Evolutionary conservation across 1,140 invertebrate species (phyloP), one percentile per base, ranked within the genome.

Genomic region (Drosophila rufa): DNA sequence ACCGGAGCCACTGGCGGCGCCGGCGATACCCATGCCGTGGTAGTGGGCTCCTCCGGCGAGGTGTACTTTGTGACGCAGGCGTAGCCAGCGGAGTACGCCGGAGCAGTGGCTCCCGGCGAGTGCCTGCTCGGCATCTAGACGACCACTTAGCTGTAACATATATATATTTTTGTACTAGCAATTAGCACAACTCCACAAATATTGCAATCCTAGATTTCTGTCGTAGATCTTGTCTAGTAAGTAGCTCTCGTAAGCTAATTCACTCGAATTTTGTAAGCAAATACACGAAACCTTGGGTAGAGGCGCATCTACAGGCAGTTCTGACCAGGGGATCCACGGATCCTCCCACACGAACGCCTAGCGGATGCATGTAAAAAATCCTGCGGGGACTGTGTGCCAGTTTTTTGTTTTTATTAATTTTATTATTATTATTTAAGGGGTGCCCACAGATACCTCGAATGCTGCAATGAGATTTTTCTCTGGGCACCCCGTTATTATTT

Each of bases 61-160:
- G 82, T 91, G 47, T 91, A 85, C 51, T 89, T 91, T 55, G 89
- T 91, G 59, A 91, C 89, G 89, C 89, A 91, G 71, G 89, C 89
- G 89, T 91, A 91, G 89, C 90, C 86, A 56, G 56, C 71, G 75
- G 86, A 85, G 62, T 89, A 73, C 50, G 85, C 85, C 84, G 73
- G 68, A 45, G 61, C 75, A 38, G 80, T 59, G 22, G 62, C 78
- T 47, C 25, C 70, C 42, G 67, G 62, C 22, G 84, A 87, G 75
- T 87, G 84, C 51, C 80, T 87, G 85, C 80, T 87, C 65, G 84
- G 84, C 77, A 65, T 89, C 66, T 89, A 89, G 71, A 70, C 42
- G 67, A 79, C 77, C 43, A 80, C 51, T 56, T 74, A 67, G 51
- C 19, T 78, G 76, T 62, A 77, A 66, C 19, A 69, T 79, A 75